Percentiles rank a stretch among this genome's conserved stretches.
phyloP scores from a whole-genome alignment of 2,888 invertebrate species.

The Coenonympha arcania region DNA sequence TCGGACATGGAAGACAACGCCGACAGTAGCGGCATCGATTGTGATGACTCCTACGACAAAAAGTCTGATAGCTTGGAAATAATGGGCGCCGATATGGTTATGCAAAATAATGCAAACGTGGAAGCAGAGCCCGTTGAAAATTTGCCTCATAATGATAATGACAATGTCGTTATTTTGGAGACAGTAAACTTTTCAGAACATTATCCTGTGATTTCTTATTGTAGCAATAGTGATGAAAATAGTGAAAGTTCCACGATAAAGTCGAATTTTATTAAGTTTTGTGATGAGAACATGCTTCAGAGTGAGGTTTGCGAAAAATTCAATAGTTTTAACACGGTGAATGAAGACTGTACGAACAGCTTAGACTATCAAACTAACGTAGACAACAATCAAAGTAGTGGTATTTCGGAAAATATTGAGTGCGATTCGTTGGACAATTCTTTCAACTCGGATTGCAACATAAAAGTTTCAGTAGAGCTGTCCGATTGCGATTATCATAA shows the following conservation, averaged over 20 bases:
- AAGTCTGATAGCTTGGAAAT: constrained; percentile 64
- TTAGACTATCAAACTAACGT: constrained; percentile 38
- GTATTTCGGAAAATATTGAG: constrained; percentile 53
- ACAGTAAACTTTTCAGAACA: constrained; percentile 57
- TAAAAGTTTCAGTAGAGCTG: constrained; percentile 55
- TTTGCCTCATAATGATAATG: constrained; percentile 39
- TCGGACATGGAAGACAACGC: constrained; percentile 76
- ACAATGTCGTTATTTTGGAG: constrained; percentile 53
- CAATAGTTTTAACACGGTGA: constrained; percentile 62
- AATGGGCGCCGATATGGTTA: constrained; percentile 46
- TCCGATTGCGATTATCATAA: constrained; percentile 41
- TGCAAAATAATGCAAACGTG: constrained; percentile 44
- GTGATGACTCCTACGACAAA: constrained; percentile 77
- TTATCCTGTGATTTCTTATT: constrained; percentile 47
- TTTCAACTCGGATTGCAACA: constrained; percentile 47
- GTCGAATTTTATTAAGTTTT: constrained; percentile 52
- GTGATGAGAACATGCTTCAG: constrained; percentile 64
- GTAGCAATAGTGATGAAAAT: constrained; percentile 42
- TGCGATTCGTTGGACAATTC: constrained; percentile 54
- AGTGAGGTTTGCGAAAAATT: constrained; percentile 63
- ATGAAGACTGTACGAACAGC: constrained; percentile 43
- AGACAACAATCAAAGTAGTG: constrained; percentile 48
- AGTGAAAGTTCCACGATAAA: constrained; percentile 38
- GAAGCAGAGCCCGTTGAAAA: constrained; percentile 40
- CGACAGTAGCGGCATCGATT: constrained; percentile 74